Evolutionary conservation across 1,140 invertebrate genomes (phyloP).

Genomic region (Eumaeus atala): DNA sequence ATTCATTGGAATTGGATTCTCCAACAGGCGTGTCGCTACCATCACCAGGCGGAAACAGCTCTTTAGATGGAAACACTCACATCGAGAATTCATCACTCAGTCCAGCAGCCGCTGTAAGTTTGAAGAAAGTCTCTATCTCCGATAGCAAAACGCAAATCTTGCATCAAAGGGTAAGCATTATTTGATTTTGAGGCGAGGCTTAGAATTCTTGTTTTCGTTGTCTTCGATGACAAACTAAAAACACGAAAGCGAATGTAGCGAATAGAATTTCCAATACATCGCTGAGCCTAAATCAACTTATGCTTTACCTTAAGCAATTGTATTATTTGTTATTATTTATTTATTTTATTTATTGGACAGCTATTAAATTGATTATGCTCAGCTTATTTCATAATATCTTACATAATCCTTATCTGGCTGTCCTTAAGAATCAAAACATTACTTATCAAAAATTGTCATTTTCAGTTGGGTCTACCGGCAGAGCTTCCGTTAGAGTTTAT

Average conservation of each 20-base stretch:
- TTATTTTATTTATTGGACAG: slow-evolving; percentile 28
- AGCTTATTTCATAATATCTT: slow-evolving; percentile 39
- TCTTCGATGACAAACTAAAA: slow-evolving; percentile 33
- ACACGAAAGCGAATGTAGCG: slow-evolving; percentile 47
- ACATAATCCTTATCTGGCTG: slow-evolving; percentile 26
- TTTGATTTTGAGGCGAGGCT: slow-evolving; percentile 75
- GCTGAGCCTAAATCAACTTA: slow-evolving; percentile 79
- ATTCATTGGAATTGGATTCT: slow-evolving; percentile 82
- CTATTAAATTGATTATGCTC: slow-evolving; percentile 49
- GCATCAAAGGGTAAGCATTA: slow-evolving; percentile 89
- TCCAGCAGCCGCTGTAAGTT: slow-evolving; percentile 79
- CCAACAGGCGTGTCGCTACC: slow-evolving; percentile 86
- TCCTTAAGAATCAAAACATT: slow-evolving; percentile 20
- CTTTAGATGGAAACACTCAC: slow-evolving; percentile 77
- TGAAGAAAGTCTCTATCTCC: slow-evolving; percentile 73
- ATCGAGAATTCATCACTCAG: slow-evolving; percentile 76
- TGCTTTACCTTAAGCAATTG: slow-evolving; percentile 73
- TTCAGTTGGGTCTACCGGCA: slow-evolving; percentile 88
- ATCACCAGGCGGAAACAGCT: slow-evolving; percentile 82
- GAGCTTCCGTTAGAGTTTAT: slow-evolving; percentile 96
- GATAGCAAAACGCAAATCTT: slow-evolving; percentile 86
- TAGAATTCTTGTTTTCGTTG: slow-evolving; percentile 49
- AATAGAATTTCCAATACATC: slow-evolving; percentile 46
- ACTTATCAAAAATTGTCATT: slow-evolving; percentile 44
- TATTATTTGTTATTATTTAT: slow-evolving; percentile 29